These are phyloP conservation scores for Phycodurus eques DNA, from an alignment of 2,113 vertebrate genomes.

Conservation along the genomic window DNA sequence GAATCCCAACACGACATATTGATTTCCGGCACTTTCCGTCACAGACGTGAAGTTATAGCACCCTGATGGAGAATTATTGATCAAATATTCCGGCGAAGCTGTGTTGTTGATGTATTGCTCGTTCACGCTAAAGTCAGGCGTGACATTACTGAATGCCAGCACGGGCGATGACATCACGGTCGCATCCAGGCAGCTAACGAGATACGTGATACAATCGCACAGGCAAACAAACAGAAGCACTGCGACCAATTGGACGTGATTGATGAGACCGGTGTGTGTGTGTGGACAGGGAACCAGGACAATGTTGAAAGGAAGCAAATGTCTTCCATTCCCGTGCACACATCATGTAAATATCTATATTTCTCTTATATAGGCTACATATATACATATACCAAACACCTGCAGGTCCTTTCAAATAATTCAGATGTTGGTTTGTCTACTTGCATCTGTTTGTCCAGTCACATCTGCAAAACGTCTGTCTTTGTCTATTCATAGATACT, in stretches of 20 bases:
- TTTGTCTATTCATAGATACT: too few relatives aligned
- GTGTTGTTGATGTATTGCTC: not conserved
- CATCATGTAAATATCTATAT: too few relatives aligned
- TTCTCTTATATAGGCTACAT: too few relatives aligned
- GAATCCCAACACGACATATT: not conserved
- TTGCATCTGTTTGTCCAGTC: too few relatives aligned
- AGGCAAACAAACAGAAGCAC: not conserved
- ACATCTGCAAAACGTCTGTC: too few relatives aligned
- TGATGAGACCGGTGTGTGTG: not conserved
- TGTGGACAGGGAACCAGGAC: not conserved
- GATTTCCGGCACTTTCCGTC: conserved; percentile 24
- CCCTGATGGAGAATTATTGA: conserved; percentile 38
- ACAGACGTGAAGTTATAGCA: not conserved
- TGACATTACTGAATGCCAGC: not conserved
- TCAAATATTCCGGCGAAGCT: conserved; percentile 12
- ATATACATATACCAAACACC: too few relatives aligned
- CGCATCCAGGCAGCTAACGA: conserved; percentile 8
- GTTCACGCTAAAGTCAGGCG: not conserved
- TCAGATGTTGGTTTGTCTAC: too few relatives aligned
- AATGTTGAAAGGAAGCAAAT: not conserved
- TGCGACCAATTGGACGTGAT: not conserved
- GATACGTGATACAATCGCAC: not conserved
- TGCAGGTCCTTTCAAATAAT: too few relatives aligned
- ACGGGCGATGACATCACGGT: not conserved
- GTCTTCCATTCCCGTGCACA: not conserved